Conservation (phyloP, 2,888 invertebrate genomes). For the Eristalinus aeneus region DNA sequence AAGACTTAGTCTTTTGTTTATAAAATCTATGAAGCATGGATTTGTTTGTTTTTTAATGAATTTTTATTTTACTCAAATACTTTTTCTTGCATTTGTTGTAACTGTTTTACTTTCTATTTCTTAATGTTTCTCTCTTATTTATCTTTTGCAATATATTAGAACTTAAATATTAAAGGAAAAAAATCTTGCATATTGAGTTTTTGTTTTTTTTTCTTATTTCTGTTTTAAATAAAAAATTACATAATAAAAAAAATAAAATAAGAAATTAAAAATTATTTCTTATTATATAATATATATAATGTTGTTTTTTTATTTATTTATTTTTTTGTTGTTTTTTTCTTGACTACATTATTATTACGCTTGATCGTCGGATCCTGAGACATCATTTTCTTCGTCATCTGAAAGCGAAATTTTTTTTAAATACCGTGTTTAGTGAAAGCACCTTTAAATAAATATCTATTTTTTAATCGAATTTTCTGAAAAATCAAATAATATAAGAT, state of each 20-base stretch:
- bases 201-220: conserved; percentile 75
- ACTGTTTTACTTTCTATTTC: conserved; percentile 65
- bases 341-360: conserved; percentile 81
- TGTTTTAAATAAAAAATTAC: conserved; percentile 79
- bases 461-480: no score
- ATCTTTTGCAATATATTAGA: conserved; percentile 73
- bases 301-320: conserved; percentile 74
- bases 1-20: conserved; percentile 47
- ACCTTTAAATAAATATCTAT: background rate
- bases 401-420: conserved; percentile 57
- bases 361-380: conserved; percentile 80
- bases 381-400: conserved; percentile 80
- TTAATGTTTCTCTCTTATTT: conserved; percentile 72
- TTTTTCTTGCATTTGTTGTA: conserved; percentile 61
- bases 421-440: conserved; percentile 19
- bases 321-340: conserved; percentile 74
- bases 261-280: conserved; percentile 80
- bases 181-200: conserved; percentile 75
- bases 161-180: conserved; percentile 76
- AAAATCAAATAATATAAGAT: no score
- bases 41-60: conserved; percentile 56
- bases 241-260: conserved; percentile 79
- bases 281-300: conserved; percentile 78
- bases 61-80: conserved; percentile 69
- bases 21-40: conserved; percentile 58